Evolutionary conservation across 2,797 vertebrate species (phyloP).

Genomic region (Notolabrus celidotus): DNA sequence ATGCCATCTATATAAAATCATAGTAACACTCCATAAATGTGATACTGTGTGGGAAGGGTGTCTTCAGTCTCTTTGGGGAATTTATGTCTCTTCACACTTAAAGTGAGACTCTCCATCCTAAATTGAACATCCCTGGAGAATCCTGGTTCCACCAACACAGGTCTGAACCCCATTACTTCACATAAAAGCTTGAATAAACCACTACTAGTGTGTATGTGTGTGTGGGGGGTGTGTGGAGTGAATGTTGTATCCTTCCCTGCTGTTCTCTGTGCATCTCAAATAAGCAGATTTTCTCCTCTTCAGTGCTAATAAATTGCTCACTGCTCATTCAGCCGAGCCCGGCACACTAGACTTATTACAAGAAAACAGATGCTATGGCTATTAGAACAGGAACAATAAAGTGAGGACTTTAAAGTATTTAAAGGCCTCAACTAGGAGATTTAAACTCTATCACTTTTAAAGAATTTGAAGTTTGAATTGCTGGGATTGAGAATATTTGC

Average conservation of each 20-base stretch:
- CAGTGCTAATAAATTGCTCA: constrained; percentile 24
- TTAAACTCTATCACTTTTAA: constrained; percentile 18
- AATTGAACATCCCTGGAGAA: constrained; percentile 46
- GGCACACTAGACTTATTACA: constrained; percentile 26
- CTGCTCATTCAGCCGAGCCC: constrained; percentile 19
- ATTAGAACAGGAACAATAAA: constrained; percentile 1
- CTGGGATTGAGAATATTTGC: constrained; percentile 3
- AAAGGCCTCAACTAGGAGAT: constrained; percentile 4
- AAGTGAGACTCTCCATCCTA: constrained; percentile 14
- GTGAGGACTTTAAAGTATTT: constrained; percentile 7
- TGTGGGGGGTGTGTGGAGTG: background rate
- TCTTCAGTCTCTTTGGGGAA: constrained; percentile 21
- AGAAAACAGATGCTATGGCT: constrained; percentile 14
- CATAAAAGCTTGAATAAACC: constrained; percentile 27
- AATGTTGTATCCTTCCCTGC: constrained; percentile 11
- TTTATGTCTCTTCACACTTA: constrained; percentile 21
- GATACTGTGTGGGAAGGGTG: background rate
- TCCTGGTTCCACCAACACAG: constrained; percentile 27
- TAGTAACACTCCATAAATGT: background rate
- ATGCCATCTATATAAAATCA: background rate
- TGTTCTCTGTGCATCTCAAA: constrained; percentile 23
- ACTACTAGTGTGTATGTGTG: background rate
- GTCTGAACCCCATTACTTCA: constrained; percentile 46
- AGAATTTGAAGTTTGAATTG: background rate
- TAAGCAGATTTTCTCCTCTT: constrained; percentile 26